These are phyloP conservation scores for Drosophila chauvacae DNA, from an alignment of 1,140 invertebrate genomes.

Conservation along the genomic window DNA sequence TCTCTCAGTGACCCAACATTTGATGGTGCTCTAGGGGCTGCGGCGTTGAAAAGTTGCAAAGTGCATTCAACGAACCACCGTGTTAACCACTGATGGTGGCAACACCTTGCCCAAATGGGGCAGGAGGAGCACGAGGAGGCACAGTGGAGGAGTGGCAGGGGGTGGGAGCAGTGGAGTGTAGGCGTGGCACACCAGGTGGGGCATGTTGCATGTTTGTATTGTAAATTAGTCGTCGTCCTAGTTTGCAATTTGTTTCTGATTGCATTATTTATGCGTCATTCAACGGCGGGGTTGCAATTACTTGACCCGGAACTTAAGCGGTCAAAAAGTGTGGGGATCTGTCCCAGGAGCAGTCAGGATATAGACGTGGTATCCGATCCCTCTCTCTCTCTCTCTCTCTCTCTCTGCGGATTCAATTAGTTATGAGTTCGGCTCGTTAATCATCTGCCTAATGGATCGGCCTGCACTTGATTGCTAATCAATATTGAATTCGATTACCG, in stretches of 20 bases:
- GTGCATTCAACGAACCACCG: slow-evolving; percentile 36
- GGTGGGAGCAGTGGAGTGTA: background rate
- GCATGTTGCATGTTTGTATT: slow-evolving; percentile 71
- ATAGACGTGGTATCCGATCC: background rate
- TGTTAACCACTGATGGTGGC: slow-evolving; percentile 31
- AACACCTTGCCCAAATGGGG: slow-evolving; percentile 39
- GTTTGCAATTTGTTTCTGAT: slow-evolving; percentile 71
- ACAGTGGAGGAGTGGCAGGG: background rate
- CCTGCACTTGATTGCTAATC: slow-evolving; percentile 42
- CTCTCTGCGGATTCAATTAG: slow-evolving; percentile 23
- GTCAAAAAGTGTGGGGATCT: background rate
- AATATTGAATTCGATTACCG: slow-evolving; percentile 40
- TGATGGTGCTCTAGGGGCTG: background rate
- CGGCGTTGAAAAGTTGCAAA: slow-evolving; percentile 18
- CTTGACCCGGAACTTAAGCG: slow-evolving; percentile 46
- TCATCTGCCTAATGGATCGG: slow-evolving; percentile 30
- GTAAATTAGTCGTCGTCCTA: slow-evolving; percentile 75
- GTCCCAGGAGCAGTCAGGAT: background rate
- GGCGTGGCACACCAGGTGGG: slow-evolving; percentile 19
- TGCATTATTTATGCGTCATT: slow-evolving; percentile 68
- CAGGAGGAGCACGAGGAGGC: background rate
- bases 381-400: background rate
- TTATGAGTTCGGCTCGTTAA: slow-evolving; percentile 41
- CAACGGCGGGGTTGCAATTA: slow-evolving; percentile 49
- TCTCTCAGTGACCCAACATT: background rate